These are phyloP conservation scores for Pampus argenteus DNA, from an alignment of 2,797 vertebrate genomes.

Conservation along the genomic window DNA sequence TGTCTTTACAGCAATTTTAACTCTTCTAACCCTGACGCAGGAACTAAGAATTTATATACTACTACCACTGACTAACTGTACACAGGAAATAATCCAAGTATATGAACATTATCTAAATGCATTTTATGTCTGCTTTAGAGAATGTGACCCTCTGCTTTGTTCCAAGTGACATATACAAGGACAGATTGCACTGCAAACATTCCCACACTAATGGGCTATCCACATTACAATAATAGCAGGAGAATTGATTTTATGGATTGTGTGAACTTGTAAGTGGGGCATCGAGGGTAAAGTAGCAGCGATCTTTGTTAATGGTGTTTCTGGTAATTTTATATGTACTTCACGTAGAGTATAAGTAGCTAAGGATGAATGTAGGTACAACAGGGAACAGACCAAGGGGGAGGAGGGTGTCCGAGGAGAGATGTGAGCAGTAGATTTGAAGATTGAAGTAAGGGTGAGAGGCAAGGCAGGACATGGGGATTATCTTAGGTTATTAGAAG, in stretches of 20 bases:
- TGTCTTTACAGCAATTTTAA: not conserved
- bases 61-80: not conserved
- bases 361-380: not conserved
- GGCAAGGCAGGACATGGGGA: constrained; percentile 10
- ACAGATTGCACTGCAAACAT: not conserved
- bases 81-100: fast-evolving
- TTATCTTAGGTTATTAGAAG: constrained; percentile 45
- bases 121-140: constrained; percentile 4
- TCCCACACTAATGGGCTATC: constrained; percentile 1
- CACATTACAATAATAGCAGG: not conserved
- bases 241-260: not conserved
- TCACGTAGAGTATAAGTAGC: not conserved
- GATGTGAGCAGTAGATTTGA: constrained; percentile 15
- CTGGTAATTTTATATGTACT: constrained; percentile 7
- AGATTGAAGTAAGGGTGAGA: constrained; percentile 12
- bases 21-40: not conserved
- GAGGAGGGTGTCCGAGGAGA: constrained; percentile 22
- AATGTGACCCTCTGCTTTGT: constrained; percentile 8
- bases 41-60: not conserved
- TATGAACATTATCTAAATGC: constrained; percentile 24
- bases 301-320: not conserved
- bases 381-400: no score
- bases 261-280: not conserved
- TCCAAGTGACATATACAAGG: not conserved
- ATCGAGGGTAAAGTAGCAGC: not conserved